Percentiles rank a stretch among this genome's conserved stretches.
phyloP scores from a whole-genome alignment of 1,140 invertebrate species.

The Megalonaias nervosa region DNA sequence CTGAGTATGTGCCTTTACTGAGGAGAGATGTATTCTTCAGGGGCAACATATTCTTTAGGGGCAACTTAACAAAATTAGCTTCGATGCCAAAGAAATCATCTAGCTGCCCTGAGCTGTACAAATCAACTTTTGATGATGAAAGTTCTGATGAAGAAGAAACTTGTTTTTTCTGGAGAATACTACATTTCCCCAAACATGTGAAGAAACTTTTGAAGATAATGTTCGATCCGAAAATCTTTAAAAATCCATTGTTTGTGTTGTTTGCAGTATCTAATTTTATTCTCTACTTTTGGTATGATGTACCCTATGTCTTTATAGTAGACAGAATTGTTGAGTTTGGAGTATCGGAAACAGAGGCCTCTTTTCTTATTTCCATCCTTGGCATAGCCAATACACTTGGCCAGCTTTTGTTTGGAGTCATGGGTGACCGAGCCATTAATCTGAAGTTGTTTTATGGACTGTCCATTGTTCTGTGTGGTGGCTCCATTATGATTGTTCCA shows the following conservation, averaged over 20 bases:
- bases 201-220: constrained; percentile 58
- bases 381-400: constrained; percentile 78
- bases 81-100: constrained; percentile 36
- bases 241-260: constrained; percentile 48
- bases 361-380: constrained; percentile 93
- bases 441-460: constrained; percentile 61
- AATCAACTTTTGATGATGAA: constrained; percentile 16
- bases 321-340: constrained; percentile 58
- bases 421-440: constrained; percentile 80
- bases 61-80: constrained; percentile 45
- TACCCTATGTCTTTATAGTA: constrained; percentile 65
- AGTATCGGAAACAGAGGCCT: constrained; percentile 79
- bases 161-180: constrained; percentile 16
- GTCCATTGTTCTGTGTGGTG: constrained; percentile 51
- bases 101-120: constrained; percentile 58
- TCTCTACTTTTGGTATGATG: constrained; percentile 64
- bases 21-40: constrained; percentile 50
- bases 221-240: constrained; percentile 49
- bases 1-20: constrained; percentile 52
- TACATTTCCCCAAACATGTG: constrained; percentile 37
- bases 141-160: constrained; percentile 26
- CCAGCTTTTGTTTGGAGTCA: constrained; percentile 89
- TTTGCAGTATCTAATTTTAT: constrained; percentile 64
- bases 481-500: constrained; percentile 54
- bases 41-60: constrained; percentile 55